Evolutionary conservation across 1,140 invertebrate species (phyloP).

Genomic region (Habropoda laboriosa): DNA sequence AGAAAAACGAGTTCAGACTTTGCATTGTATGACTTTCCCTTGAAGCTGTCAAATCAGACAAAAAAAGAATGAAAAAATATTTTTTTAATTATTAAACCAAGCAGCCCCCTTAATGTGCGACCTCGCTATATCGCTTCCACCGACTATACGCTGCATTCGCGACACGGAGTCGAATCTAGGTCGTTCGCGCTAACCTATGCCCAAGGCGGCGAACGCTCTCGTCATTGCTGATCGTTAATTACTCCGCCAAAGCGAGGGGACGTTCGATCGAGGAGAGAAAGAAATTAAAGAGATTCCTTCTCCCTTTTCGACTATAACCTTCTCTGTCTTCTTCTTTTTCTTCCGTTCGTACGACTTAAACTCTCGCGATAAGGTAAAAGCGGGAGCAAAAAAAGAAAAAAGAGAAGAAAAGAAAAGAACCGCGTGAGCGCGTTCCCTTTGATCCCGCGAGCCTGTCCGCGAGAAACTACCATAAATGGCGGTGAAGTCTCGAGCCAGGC

Average conservation of each 20-base stretch:
- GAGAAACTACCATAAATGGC: conserved; percentile 69
- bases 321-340: conserved; percentile 30
- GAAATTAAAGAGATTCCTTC: conserved; percentile 8
- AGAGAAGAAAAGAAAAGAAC: background rate
- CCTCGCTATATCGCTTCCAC: too few relatives aligned
- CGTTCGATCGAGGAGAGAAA: conserved; percentile 19
- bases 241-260: background rate
- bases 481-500: conserved; percentile 59
- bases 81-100: too few relatives aligned
- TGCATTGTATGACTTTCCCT: too few relatives aligned
- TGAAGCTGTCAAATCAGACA: too few relatives aligned
- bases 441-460: conserved; percentile 19
- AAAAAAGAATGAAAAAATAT: too few relatives aligned
- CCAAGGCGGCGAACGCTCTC: conserved; percentile 13
- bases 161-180: conserved; percentile 19
- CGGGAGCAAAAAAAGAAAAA: background rate
- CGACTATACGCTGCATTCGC: background rate
- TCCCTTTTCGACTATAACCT: background rate
- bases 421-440: background rate
- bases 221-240: conserved; percentile 45
- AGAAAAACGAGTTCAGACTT: too few relatives aligned
- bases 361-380: background rate
- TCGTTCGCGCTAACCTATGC: conserved; percentile 24
- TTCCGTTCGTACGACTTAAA: background rate
- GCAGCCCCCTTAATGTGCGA: too few relatives aligned